A percentile compares a stretch with the other conserved stretches of the same genome.
These are phyloP conservation scores for Corythornis vintsioides DNA, from an alignment of 2,113 vertebrate species.

Conservation along the genomic window DNA sequence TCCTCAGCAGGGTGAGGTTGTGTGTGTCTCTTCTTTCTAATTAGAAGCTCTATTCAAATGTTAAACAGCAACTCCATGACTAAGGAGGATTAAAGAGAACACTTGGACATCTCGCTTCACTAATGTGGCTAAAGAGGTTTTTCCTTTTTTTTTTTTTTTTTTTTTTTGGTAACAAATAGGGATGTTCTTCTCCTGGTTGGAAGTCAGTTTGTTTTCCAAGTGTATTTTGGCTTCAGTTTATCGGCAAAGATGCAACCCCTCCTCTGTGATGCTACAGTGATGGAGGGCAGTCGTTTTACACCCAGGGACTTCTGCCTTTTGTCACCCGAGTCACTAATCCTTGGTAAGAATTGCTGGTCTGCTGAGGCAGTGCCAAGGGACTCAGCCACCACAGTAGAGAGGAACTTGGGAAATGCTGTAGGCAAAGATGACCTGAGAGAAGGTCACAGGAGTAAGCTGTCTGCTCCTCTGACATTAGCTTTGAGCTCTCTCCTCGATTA, in stretches of 20 bases:
- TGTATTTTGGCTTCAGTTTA: background rate
- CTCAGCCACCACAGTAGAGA: background rate
- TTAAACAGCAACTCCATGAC: constrained; percentile 56
- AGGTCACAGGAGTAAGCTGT: background rate
- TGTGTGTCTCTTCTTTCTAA: constrained; percentile 49
- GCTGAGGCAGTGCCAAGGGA: background rate
- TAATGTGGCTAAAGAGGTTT: constrained; percentile 30
- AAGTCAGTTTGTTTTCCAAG: background rate
- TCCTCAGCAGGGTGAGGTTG: constrained; percentile 43
- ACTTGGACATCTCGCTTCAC: background rate
- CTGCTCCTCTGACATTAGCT: background rate
- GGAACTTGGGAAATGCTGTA: background rate
- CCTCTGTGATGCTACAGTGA: accelerated
- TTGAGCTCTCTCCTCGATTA: background rate
- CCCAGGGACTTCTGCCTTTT: background rate
- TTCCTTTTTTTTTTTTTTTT: background rate
- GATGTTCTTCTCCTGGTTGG: background rate
- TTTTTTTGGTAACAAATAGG: background rate
- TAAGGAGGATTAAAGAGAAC: constrained; percentile 38
- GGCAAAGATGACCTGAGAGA: background rate
- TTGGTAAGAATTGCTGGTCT: background rate
- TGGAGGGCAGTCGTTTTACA: background rate
- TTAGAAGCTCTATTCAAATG: constrained; percentile 68
- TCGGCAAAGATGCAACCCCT: background rate
- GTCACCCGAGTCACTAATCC: background rate